Evolutionary conservation across 1,140 invertebrate species (phyloP), one percentile per base, ranked within the genome.

Genomic region (Nilaparvata lugens): DNA sequence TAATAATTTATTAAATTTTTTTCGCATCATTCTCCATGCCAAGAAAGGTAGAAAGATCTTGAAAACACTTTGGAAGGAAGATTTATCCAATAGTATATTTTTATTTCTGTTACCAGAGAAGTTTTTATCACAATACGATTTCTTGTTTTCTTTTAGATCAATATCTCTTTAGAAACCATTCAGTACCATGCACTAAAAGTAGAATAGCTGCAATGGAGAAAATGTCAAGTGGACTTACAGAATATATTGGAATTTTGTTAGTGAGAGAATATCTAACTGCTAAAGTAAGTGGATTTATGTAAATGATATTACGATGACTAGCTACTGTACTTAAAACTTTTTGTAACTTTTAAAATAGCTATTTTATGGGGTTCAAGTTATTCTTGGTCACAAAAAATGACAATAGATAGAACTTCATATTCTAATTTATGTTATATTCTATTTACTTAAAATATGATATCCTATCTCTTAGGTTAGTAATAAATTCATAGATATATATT

Each of bases 181-280:
- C 25, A 19, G 57, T 61, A 52, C 58, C 57, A 54, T 56, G 62
- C 40, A 61, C 62, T 16, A 35, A 21, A 24, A n/a, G 31, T 57
- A 40, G 21, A 23, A 4, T 31, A 16, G 42, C 24, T 18, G 45
- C 48, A 58, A 58, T 25, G 62, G 62, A 54, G 1, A 13, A 21
- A 28, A 25, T 28, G 16, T 16, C 25, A 59, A 21, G 16, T 14
- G n/a, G n/a, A 40, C 31, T 11, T 16, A 19, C 31, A n/a, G 23
- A 51, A 19, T 64, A 58, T 31, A 13, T 64, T 5, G 21, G 51
- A 13, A 14, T 48, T 21, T 58, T 64, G 13, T 52, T 67, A 31
- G 62, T 67, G 16, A 61, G 66, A 21, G 66, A 67, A 45, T 67
- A 60, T 62, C 42, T 67, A n/a, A 51, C 52, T 31, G 60, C 54